phyloP scores from a whole-genome alignment of 2,888 invertebrate species.

The Anoplius nigerrimus region DNA sequence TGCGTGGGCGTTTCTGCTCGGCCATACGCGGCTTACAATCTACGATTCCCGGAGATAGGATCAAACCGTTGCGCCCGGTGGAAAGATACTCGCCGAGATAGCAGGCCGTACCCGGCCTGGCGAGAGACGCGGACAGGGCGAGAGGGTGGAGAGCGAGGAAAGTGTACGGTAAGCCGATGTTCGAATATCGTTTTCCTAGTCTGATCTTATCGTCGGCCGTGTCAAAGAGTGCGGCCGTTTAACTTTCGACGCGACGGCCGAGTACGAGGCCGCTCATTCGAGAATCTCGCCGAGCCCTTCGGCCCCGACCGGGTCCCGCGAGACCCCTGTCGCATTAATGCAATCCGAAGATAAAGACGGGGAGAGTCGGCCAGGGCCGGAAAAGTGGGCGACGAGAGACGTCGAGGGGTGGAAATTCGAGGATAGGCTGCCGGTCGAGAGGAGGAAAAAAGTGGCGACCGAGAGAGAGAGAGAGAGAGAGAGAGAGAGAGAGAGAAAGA shows the following conservation, averaged over 20 bases:
- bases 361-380: neutral
- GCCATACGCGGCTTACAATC: conserved; percentile 8
- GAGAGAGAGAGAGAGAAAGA: neutral
- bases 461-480: no score
- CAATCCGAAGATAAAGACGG: conserved; percentile 45
- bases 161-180: no score
- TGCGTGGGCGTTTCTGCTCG: conserved; percentile 8
- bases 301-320: conserved; percentile 27
- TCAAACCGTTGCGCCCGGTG: no score
- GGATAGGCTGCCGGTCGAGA: neutral
- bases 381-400: neutral
- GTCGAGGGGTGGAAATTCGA: neutral
- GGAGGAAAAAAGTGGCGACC: neutral
- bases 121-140: no score
- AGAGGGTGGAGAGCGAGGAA: no score
- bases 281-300: conserved; percentile 22
- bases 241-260: no score
- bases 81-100: conserved; percentile 7
- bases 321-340: conserved; percentile 47
- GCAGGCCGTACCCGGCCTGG: no score
- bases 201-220: neutral
- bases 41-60: conserved; percentile 14
- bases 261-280: conserved; percentile 16
- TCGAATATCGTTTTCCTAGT: no score
- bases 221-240: no score